phyloP scores from a whole-genome alignment of 2,797 vertebrate genomes.

The Sebastes baramenuke region DNA sequence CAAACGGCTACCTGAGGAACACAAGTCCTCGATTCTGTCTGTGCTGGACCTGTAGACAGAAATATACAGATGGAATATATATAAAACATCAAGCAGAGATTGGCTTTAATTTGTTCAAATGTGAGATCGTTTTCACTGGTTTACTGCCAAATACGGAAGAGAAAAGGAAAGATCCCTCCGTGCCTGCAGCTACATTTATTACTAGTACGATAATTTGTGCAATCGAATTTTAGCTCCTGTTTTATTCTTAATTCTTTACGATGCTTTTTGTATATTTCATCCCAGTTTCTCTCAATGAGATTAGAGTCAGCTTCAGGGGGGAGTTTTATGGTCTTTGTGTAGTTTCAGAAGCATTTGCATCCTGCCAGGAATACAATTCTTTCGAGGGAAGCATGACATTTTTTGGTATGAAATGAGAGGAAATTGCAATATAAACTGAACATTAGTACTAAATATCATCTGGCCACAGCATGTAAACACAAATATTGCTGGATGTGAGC shows the following conservation, averaged over 20 bases:
- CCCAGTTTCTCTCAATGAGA: background rate
- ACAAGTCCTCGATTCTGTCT: conserved; percentile 87
- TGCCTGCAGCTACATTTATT: conserved; percentile 8
- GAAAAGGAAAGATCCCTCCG: background rate
- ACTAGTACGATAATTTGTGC: background rate
- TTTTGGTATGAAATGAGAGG: background rate
- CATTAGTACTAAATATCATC: background rate
- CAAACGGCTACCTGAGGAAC: conserved; percentile 91
- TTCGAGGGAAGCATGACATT: background rate
- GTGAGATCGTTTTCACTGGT: background rate
- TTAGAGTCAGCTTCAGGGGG: background rate
- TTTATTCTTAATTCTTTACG: background rate
- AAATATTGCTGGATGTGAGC: background rate
- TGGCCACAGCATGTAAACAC: background rate
- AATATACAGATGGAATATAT: background rate
- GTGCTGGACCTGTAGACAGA: conserved; percentile 81
- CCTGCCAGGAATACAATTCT: background rate
- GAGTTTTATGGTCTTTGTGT: background rate
- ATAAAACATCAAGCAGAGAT: background rate
- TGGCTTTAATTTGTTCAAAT: background rate
- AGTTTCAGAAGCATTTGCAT: background rate
- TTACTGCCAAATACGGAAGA: background rate
- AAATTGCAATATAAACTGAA: background rate
- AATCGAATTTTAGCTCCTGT: background rate
- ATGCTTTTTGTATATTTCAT: background rate